Evolutionary conservation across 1,140 invertebrate genomes (phyloP).

Genomic region (Batillaria attramentaria): DNA sequence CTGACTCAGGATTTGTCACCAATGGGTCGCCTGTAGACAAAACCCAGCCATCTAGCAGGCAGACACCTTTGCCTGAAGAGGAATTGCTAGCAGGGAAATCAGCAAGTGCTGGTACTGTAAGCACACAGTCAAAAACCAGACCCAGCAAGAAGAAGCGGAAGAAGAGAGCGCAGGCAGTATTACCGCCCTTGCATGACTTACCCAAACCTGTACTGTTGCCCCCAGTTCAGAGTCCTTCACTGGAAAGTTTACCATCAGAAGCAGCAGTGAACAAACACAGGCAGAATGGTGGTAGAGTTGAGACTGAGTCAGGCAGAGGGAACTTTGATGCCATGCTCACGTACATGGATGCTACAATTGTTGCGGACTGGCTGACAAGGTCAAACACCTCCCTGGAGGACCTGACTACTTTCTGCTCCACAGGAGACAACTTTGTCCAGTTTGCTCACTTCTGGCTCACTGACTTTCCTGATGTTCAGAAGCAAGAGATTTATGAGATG

Average conservation of each 20-base stretch:
- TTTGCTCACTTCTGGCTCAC: conserved; percentile 72
- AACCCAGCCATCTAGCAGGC: conserved; percentile 9
- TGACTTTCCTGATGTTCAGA: conserved; percentile 64
- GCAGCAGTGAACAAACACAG: conserved; percentile 13
- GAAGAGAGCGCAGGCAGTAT: conserved; percentile 45
- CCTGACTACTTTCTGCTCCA: conserved; percentile 54
- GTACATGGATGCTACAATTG: conserved; percentile 69
- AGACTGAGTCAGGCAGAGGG: conserved; percentile 34
- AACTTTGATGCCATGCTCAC: conserved; percentile 66
- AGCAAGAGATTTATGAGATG: conserved; percentile 66
- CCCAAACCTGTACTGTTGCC: conserved; percentile 58
- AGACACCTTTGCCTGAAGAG: conserved; percentile 1
- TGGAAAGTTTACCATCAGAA: conserved; percentile 26
- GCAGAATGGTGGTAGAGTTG: conserved; percentile 22
- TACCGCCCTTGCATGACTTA: conserved; percentile 53
- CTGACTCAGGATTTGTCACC: conserved; percentile 66
- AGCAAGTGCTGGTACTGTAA: conserved; percentile 24
- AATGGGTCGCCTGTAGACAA: conserved; percentile 57
- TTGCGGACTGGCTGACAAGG: conserved; percentile 66
- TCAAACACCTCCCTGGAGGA: conserved; percentile 65
- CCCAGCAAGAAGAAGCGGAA: conserved; percentile 54
- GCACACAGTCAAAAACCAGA: conserved; percentile 41
- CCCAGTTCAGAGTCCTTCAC: conserved; percentile 42
- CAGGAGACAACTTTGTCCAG: conserved; percentile 66
- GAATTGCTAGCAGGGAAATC: conserved; percentile 25